Evolutionary conservation across 2,113 vertebrate genomes (phyloP).

Genomic region (Ictidomys tridecemlineatus): DNA sequence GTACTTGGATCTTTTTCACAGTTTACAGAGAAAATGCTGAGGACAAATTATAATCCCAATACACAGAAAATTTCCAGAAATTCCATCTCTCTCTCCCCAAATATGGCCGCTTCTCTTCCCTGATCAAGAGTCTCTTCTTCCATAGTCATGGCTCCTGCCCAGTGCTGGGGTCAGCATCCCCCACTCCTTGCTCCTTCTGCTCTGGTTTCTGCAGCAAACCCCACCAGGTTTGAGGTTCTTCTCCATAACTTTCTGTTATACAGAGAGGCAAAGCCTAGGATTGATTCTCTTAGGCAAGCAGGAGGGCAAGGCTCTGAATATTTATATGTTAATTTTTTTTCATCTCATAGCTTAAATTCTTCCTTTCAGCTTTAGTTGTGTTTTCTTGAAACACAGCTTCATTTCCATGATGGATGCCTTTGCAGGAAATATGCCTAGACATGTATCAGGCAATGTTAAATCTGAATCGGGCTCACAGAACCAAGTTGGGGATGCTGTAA

Average conservation of each 20-base stretch:
- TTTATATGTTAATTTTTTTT: slow-evolving; percentile 24
- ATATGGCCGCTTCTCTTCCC: not conserved
- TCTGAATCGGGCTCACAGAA: not conserved
- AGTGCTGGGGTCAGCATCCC: not conserved
- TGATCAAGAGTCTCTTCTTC: not conserved
- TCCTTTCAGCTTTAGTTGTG: slow-evolving; percentile 1
- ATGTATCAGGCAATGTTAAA: not conserved
- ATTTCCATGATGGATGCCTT: slow-evolving; percentile 20
- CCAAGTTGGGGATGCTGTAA: slow-evolving; percentile 2
- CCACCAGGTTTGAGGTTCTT: not conserved
- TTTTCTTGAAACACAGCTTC: slow-evolving; percentile 37
- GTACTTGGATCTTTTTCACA: not conserved
- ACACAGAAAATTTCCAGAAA: not conserved
- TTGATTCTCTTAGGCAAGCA: not conserved
- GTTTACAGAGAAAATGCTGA: not conserved
- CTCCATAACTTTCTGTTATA: not conserved
- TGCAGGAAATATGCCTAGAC: not conserved
- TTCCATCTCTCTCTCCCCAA: not conserved
- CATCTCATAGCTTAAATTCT: slow-evolving; percentile 42
- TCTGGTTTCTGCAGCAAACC: not conserved
- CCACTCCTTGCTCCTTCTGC: not conserved
- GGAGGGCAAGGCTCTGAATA: slow-evolving; percentile 45
- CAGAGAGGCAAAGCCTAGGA: not conserved
- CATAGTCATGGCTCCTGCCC: not conserved
- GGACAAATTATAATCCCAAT: not conserved